Base-by-base conservation (phyloP, 2,888 invertebrate species). In the Agrochola lota region DNA sequence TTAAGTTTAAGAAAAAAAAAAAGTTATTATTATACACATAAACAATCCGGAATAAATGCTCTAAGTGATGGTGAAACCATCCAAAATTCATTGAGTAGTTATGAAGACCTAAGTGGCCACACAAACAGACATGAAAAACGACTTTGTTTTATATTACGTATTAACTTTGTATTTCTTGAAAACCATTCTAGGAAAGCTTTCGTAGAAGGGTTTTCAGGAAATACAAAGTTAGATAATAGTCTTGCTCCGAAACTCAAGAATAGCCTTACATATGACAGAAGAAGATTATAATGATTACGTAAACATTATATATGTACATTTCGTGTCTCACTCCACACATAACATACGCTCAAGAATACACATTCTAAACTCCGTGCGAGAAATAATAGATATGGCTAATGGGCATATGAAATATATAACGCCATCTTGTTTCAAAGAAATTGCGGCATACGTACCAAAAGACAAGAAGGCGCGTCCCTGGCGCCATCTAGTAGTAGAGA, bases 401-500 rank as follows among this genome's bases (percentile, higher is more conserved):
- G 68, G 80, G 84, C 84, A 71, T 55, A 46, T 72, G 30, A 75
- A 66, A 73, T 80, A 60, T n/a, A 8, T 46, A 49, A 43, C 59
- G 7, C 6, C 23, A 69, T n/a, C 60, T 66, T 49, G 66, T 26
- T 49, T 40, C 20, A 35, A 52, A 83, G 68, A 78, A 59, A 63
- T 73, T 69, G 52, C 69, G n/a, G 62, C 74, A 55, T 63, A 35
- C 30, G 30, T 60, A 17, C 52, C 49, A 7, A 26, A 17, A 20
- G n/a, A 62, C n/a, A n/a, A n/a, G n/a, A n/a, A n/a, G n/a, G n/a
- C n/a, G n/a, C n/a, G n/a, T n/a, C n/a, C n/a, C n/a, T n/a, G n/a
- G n/a, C n/a, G n/a, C n/a, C n/a, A n/a, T n/a, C n/a, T n/a, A n/a
- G n/a, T n/a, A n/a, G n/a, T n/a, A n/a, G n/a, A n/a, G n/a, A n/a